Base-by-base conservation (phyloP, 2,888 invertebrate genomes). In the Megamerina dolium region DNA sequence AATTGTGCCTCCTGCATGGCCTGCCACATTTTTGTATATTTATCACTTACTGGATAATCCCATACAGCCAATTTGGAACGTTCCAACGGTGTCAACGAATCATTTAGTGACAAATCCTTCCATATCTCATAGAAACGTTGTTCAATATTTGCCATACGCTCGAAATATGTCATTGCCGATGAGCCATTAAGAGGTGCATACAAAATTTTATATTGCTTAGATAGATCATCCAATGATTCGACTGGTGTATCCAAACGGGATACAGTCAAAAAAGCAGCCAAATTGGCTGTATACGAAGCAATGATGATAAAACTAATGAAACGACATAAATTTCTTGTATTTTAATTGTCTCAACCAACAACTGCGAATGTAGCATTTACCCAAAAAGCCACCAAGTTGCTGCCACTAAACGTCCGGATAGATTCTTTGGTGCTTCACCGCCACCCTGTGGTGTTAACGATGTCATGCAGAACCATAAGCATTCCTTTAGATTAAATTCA, bases 381-480 rank as follows among this genome's bases (percentile, higher is more conserved):
- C 96, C 95, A 72, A 97, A 97, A 18, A 97, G 75, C 97, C 97
- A 97, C 96, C 95, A 96, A 1, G 96, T 96, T 2, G 96, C 96
- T 0, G 96, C 96, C 0, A 97, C 85, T 10, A 97, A 74, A 37
- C 96, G 79, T 0, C 96, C 96, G 0, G 95, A 95, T 1, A 97
- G 75, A 70, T 96, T 96, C 69, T 94, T 93, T 0, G 95, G 95
- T 0, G 94, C 94, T 70, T 95, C 94, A 1, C 94, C 94, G 0
- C 94, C 94, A 0, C 94, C 93, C 71, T 87, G 81, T 0, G 97
- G 97, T 0, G 96, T 97, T 14, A 97, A 73, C 26, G 95, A 96
- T 30, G 96, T 96, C 93, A 97, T 94, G 63, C 96, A 96, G 69
- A 97, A 97, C 96, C 96, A 97, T 0, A 97, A 77, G 62, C 95